Evolutionary conservation across 2,888 invertebrate species (phyloP).

Genomic region (Marasmarcha lunaedactyla): DNA sequence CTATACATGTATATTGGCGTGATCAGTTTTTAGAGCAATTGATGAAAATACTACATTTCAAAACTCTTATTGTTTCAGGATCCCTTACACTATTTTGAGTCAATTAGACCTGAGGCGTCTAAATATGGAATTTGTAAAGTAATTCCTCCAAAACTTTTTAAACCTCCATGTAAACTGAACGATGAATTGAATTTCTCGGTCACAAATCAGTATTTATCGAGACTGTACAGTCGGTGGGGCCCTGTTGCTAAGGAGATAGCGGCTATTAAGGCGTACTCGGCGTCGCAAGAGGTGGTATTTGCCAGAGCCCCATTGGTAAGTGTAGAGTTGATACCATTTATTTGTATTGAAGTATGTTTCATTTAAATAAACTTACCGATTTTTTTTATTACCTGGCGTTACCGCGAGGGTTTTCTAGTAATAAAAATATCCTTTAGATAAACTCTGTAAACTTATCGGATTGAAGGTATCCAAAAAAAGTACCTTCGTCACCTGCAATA

Average conservation of each 20-base stretch:
- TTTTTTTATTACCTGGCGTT: too few relatives aligned
- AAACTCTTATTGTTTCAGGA: constrained; percentile 58
- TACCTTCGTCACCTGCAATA: too few relatives aligned
- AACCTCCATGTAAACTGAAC: constrained; percentile 80
- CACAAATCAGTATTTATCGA: constrained; percentile 90
- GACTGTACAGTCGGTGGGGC: constrained; percentile 90
- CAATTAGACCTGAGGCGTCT: constrained; percentile 80
- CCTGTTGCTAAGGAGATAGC: constrained; percentile 86
- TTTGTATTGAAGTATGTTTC: too few relatives aligned
- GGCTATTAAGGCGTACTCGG: constrained; percentile 85
- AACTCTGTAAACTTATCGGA: too few relatives aligned
- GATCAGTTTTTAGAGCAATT: too few relatives aligned
- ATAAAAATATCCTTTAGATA: too few relatives aligned
- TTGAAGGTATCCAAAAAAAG: too few relatives aligned
- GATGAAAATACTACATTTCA: too few relatives aligned
- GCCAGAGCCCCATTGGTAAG: constrained; percentile 83
- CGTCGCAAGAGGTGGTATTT: constrained; percentile 80
- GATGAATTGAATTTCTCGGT: constrained; percentile 90
- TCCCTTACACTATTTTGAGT: constrained; percentile 86
- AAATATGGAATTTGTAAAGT: constrained; percentile 90
- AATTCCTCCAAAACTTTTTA: constrained; percentile 83
- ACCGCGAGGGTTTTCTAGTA: too few relatives aligned
- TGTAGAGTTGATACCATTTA: constrained; percentile 9
- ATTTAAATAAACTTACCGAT: too few relatives aligned
- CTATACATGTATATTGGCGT: too few relatives aligned